Percentiles rank a stretch among this genome's conserved stretches.
phyloP scores from a whole-genome alignment of 2,888 invertebrate genomes.

The Buathra laborator region DNA sequence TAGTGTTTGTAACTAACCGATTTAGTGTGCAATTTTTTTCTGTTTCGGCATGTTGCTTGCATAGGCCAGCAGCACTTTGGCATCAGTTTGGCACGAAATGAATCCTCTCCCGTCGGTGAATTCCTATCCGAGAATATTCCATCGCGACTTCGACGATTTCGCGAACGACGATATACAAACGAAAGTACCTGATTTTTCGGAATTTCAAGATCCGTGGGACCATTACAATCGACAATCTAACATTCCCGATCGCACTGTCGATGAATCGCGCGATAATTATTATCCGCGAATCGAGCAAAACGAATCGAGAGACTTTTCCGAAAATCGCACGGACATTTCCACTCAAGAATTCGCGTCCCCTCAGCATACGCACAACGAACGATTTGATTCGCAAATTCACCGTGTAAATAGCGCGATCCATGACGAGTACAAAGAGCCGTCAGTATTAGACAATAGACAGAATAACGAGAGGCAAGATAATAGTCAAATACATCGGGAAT shows the following conservation, averaged over 20 bases:
- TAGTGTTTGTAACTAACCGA: slow-evolving; percentile 80
- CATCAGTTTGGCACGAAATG: slow-evolving; percentile 82
- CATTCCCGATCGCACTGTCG: background rate
- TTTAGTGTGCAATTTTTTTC: slow-evolving; percentile 81
- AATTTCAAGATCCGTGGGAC: slow-evolving; percentile 91
- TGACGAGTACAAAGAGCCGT: slow-evolving; percentile 21
- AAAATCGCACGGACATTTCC: background rate
- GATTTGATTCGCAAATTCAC: slow-evolving; percentile 14
- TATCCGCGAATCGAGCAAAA: background rate
- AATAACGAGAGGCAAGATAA: slow-evolving; percentile 23
- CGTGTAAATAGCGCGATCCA: background rate
- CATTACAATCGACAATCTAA: slow-evolving; percentile 86
- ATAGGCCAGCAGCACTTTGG: slow-evolving; percentile 84
- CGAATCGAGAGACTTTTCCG: slow-evolving; percentile 2
- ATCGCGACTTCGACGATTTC: slow-evolving; percentile 70
- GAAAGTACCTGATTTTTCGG: slow-evolving; percentile 79
- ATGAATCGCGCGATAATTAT: background rate
- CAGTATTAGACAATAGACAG: slow-evolving; percentile 45
- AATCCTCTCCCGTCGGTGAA: slow-evolving; percentile 59
- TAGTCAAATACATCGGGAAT: slow-evolving; percentile 1
- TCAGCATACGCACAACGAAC: background rate
- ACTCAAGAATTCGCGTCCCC: background rate
- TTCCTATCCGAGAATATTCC: slow-evolving; percentile 50
- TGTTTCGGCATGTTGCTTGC: slow-evolving; percentile 84
- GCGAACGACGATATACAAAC: slow-evolving; percentile 69